Conservation (phyloP, 2,113 vertebrate species). For the Dolichotis patagonum region DNA sequence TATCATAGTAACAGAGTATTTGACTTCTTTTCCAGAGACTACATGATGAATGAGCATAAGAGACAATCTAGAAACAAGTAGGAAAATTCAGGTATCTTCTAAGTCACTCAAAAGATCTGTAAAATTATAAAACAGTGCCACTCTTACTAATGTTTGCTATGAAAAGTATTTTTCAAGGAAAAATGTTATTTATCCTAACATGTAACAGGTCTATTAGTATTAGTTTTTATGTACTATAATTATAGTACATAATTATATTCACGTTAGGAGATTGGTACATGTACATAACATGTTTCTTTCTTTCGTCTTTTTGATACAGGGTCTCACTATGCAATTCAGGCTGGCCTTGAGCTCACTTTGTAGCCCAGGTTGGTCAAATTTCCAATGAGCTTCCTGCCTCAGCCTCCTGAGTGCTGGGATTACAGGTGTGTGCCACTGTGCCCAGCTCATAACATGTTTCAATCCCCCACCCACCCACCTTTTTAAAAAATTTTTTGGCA, state of each 20-base stretch:
- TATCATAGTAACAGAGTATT: neutral
- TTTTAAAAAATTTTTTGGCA: too few relatives aligned
- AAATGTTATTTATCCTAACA: neutral
- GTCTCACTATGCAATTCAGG: too few relatives aligned
- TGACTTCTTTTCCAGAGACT: neutral
- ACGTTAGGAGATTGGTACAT: neutral
- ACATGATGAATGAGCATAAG: neutral
- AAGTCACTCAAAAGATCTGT: neutral
- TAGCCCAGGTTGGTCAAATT: too few relatives aligned
- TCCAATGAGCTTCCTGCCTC: too few relatives aligned
- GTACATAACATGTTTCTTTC: too few relatives aligned
- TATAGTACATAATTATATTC: neutral
- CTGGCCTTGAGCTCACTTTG: too few relatives aligned
- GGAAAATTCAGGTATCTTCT: neutral
- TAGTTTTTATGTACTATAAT: neutral
- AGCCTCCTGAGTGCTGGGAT: too few relatives aligned
- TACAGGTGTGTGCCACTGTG: too few relatives aligned
- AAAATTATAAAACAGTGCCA: neutral
- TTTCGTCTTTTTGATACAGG: too few relatives aligned
- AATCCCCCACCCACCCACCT: too few relatives aligned
- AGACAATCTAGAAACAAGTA: neutral
- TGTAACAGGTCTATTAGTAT: neutral
- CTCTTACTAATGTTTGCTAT: neutral
- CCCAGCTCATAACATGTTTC: too few relatives aligned
- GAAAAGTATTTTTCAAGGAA: neutral